Evolutionary conservation across 2,888 invertebrate genomes (phyloP).

Genomic region (Pediacus dermestoides): DNA sequence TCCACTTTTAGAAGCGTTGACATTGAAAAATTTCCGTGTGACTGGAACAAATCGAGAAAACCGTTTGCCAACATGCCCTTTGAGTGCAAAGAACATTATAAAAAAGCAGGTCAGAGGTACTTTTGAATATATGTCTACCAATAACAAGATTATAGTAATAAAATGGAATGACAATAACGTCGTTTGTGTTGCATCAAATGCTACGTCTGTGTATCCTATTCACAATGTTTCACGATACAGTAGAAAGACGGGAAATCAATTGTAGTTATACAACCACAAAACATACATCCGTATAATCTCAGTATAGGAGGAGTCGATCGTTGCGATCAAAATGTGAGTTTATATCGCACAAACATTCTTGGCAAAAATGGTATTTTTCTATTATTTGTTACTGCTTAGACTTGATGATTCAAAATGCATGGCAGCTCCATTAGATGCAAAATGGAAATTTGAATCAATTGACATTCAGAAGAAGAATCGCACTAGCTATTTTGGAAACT

Average conservation of each 20-base stretch:
- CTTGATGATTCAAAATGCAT: conserved; percentile 26
- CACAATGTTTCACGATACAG: conserved; percentile 11
- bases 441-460: conserved; percentile 27
- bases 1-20: conserved; percentile 13
- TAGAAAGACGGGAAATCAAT: conserved; percentile 12
- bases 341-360: conserved; percentile 26
- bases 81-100: conserved; percentile 9
- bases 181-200: conserved; percentile 14
- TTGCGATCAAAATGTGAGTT: conserved; percentile 28
- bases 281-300: conserved; percentile 15
- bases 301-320: conserved; percentile 26
- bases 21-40: conserved; percentile 11
- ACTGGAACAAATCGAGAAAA: conserved; percentile 21
- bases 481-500: conserved; percentile 10
- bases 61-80: conserved; percentile 8
- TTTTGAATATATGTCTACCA: conserved; percentile 14
- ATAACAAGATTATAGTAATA: conserved; percentile 11
- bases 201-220: conserved; percentile 8
- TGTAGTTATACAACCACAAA: conserved; percentile 10
- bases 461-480: conserved; percentile 22
- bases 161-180: conserved; percentile 22
- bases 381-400: conserved; percentile 24
- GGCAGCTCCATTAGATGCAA: conserved; percentile 10
- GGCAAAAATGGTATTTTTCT: conserved; percentile 31
- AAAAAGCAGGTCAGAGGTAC: conserved; percentile 16